Percentiles rank a stretch among this genome's conserved stretches.
These are phyloP conservation scores for Enoplosus armatus DNA, from an alignment of 2,797 vertebrate species.

Conservation along the genomic window DNA sequence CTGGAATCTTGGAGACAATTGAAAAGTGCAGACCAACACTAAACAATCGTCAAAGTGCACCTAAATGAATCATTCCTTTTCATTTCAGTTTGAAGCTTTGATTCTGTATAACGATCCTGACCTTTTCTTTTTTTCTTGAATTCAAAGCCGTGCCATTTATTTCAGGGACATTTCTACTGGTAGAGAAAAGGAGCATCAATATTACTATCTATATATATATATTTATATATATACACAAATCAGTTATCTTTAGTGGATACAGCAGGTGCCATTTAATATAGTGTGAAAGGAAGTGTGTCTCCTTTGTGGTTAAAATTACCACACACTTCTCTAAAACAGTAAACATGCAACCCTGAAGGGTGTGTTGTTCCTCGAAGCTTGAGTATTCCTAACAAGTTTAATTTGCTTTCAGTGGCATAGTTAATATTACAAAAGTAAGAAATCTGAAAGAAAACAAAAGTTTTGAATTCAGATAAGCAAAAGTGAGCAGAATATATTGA, in stretches of 20 bases:
- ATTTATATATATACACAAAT: background rate
- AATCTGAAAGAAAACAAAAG: background rate
- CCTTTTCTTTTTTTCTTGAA: background rate
- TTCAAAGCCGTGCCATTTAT: background rate
- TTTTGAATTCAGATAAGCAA: background rate
- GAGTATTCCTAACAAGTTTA: background rate
- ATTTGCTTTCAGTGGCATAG: background rate
- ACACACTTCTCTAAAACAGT: background rate
- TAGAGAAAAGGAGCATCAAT: background rate
- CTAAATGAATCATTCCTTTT: background rate
- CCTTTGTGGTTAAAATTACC: slow-evolving; percentile 23
- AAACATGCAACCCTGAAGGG: background rate
- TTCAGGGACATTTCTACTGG: background rate
- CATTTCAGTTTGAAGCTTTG: background rate
- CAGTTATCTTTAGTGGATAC: background rate
- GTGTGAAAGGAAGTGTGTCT: background rate
- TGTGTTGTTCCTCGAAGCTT: background rate
- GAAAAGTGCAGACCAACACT: background rate
- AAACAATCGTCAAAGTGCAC: background rate
- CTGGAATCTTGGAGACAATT: background rate
- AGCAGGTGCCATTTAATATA: background rate
- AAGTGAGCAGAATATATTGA: slow-evolving; percentile 10
- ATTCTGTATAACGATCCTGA: background rate
- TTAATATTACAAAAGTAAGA: background rate
- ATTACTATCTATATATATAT: background rate